Evolutionary conservation across 1,140 invertebrate genomes (phyloP), one percentile per base, ranked within the genome.

Genomic region (Prorops nasuta): DNA sequence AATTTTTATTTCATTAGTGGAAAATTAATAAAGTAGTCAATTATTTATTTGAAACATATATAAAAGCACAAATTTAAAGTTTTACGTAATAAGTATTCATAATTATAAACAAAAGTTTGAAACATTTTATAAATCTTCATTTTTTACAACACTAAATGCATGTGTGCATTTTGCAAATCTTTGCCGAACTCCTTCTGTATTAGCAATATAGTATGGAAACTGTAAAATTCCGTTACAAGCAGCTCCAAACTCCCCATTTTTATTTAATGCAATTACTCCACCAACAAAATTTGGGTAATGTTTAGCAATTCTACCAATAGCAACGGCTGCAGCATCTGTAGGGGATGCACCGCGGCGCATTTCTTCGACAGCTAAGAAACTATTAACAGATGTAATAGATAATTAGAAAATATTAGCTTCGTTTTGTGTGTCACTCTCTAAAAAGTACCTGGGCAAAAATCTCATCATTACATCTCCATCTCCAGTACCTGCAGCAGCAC

Each of bases 381-480:
- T 92, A 52, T 40, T 77, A 77, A 57, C 48, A 54, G 56, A 44
- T 40, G 28, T 21, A 39, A 61, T 35, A 9, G 16, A 44, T 12
- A 0, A 43, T 32, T 47, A 31, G 14, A n/a, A n/a, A n/a, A n/a
- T n/a, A n/a, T n/a, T n/a, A n/a, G n/a, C n/a, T n/a, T n/a, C n/a
- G n/a, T n/a, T n/a, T n/a, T n/a, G n/a, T n/a, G 19, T 24, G 4
- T 37, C n/a, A n/a, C n/a, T 24, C 10, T 28, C 24, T 28, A 41
- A 44, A 44, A 17, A 31, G 50, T 73, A 95, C 91, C 92, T 93
- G 1, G 94, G 94, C 43, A 94, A 71, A 80, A 97, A 96, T 63
- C 94, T 79, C 83, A 98, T 90, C 92, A 98, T 96, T 7, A 98
- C 76, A 76, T 99, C 97, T 2, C 97, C 97, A 80, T 98, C 94